Evolutionary conservation across 2,888 invertebrate genomes (phyloP).

Genomic region (Drosophila picticornis): DNA sequence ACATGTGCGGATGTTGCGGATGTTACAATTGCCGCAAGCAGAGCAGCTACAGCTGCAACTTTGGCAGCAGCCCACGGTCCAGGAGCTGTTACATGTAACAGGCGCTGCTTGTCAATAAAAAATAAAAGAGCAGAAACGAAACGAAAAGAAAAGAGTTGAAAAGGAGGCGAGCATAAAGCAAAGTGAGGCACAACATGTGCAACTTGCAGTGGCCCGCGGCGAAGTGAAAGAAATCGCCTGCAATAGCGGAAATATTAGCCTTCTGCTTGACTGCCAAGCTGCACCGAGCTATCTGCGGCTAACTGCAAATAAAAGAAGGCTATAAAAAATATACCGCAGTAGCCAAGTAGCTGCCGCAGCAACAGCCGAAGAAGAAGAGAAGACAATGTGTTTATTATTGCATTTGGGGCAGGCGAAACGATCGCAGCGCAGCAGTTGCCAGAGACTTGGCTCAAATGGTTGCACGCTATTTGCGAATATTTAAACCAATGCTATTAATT

Average conservation of each 20-base stretch:
- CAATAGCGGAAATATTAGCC: constrained; percentile 79
- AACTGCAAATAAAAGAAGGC: constrained; percentile 41
- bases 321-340: constrained; percentile 36
- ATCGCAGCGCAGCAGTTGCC: constrained; percentile 12
- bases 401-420: constrained; percentile 28
- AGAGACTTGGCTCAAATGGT: constrained; percentile 31
- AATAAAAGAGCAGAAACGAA: constrained; percentile 25
- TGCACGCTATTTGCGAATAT: constrained; percentile 43
- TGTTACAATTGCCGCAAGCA: constrained; percentile 59
- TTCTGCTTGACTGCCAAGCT: constrained; percentile 49
- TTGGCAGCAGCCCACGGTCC: constrained; percentile 35
- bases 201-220: constrained; percentile 73
- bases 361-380: background rate
- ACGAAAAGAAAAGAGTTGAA: constrained; percentile 19
- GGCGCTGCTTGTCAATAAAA: constrained; percentile 64
- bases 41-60: constrained; percentile 29
- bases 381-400: constrained; percentile 78
- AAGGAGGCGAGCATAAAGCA: constrained; percentile 46
- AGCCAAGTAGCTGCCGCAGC: constrained; percentile 8
- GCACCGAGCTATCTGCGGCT: constrained; percentile 24
- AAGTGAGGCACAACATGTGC: constrained; percentile 70
- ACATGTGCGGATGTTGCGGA: constrained; percentile 73
- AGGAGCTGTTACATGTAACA: constrained; percentile 54
- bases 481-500: constrained; percentile 43
- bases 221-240: constrained; percentile 76